phyloP scores from a whole-genome alignment of 2,113 vertebrate species.

The Phalacrocorax aristotelis region DNA sequence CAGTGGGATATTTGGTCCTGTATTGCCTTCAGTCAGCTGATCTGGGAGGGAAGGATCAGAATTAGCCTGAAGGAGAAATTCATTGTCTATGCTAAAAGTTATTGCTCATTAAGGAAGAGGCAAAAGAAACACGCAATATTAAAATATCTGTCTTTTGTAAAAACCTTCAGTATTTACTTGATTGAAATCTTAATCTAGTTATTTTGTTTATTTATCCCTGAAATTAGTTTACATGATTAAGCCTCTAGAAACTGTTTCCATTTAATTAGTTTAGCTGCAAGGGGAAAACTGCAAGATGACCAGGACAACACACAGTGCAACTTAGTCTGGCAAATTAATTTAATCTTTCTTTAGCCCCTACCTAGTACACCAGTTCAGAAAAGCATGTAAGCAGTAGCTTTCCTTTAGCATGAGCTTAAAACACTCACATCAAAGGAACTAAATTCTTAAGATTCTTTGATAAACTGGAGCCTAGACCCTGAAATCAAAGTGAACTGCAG shows the following conservation, averaged over 20 bases:
- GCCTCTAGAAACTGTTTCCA: neutral
- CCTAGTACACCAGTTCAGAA: neutral
- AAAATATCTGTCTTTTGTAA: neutral
- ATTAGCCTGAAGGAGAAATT: neutral
- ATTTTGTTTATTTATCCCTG: neutral
- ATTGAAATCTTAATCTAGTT: neutral
- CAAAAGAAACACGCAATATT: neutral
- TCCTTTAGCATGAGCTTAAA: neutral
- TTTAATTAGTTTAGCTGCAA: neutral
- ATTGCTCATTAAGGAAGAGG: neutral
- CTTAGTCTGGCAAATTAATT: neutral
- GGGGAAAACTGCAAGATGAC: neutral
- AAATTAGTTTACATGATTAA: neutral
- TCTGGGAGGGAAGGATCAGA: neutral
- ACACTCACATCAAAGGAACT: neutral
- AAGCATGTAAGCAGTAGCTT: neutral
- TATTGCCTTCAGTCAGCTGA: neutral
- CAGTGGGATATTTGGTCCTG: neutral
- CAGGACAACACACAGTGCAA: neutral
- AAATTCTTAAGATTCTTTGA: neutral
- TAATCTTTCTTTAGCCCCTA: neutral
- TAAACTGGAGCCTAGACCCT: neutral
- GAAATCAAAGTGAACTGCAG: neutral
- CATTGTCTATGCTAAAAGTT: neutral
- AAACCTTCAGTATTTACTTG: neutral